Evolutionary conservation across 2,113 vertebrate genomes (phyloP).

Genomic region (Gnathochromis pfefferi): DNA sequence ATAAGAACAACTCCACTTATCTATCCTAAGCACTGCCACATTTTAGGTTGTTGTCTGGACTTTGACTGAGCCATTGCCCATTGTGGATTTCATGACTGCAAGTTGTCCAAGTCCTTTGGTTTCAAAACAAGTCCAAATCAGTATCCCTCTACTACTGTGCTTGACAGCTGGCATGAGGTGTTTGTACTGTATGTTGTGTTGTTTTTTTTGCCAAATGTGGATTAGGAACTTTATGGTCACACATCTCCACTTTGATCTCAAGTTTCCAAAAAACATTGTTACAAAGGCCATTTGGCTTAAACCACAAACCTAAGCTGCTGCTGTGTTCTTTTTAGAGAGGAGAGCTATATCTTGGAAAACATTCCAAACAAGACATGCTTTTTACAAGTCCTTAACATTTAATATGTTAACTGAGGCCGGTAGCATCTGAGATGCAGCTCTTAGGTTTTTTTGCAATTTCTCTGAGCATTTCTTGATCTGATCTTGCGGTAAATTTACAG

Average conservation of each 20-base stretch:
- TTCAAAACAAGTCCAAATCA: neutral
- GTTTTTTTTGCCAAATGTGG: neutral
- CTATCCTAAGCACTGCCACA: neutral
- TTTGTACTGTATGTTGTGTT: neutral
- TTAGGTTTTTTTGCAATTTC: neutral
- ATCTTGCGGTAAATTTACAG: neutral
- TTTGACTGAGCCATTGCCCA: neutral
- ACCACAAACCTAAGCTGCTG: neutral
- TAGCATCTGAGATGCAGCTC: neutral
- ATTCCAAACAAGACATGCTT: neutral
- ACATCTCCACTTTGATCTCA: neutral
- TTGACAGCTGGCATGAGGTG: neutral
- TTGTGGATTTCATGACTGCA: neutral
- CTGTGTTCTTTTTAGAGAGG: neutral
- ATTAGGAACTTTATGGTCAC: neutral
- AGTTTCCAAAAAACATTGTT: neutral
- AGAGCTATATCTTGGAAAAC: neutral
- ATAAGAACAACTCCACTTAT: neutral
- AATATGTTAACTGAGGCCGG: neutral
- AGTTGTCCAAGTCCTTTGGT: rapidly evolving
- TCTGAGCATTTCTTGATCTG: neutral
- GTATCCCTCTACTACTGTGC: neutral
- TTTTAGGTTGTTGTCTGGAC: neutral
- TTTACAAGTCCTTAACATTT: neutral
- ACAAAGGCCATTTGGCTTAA: neutral